Evolutionary conservation across 2,113 vertebrate genomes (phyloP).

Genomic region (Grammomys surdaster): DNA sequence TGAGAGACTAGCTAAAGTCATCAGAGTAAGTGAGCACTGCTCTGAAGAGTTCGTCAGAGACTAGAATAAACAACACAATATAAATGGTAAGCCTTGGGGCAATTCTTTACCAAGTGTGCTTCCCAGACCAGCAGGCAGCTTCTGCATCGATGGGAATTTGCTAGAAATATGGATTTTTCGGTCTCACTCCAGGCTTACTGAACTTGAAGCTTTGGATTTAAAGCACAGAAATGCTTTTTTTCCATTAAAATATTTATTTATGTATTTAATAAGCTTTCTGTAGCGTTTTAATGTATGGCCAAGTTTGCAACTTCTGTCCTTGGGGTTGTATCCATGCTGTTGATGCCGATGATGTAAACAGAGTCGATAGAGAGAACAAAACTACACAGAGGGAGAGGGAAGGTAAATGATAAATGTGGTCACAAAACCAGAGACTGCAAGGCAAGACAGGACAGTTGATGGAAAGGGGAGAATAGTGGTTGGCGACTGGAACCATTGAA

Average conservation of each 20-base stretch:
- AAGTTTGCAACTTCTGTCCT: neutral
- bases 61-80: neutral
- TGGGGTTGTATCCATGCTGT: neutral
- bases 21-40: neutral
- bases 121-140: no score
- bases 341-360: neutral
- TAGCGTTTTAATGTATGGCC: no score
- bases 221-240: neutral
- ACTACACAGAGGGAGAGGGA: rapidly evolving
- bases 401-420: neutral
- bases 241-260: neutral
- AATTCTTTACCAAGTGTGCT: neutral
- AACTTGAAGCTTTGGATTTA: neutral
- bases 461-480: neutral
- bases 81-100: neutral
- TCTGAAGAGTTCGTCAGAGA: neutral
- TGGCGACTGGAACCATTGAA: neutral
- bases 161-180: neutral
- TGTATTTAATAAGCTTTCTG: neutral
- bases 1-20: neutral
- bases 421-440: neutral
- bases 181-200: neutral
- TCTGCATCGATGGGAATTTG: neutral
- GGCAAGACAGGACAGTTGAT: neutral
- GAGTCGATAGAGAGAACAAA: neutral